phyloP scores from a whole-genome alignment of 2,797 vertebrate species.

The Pseudochromis fuscus region DNA sequence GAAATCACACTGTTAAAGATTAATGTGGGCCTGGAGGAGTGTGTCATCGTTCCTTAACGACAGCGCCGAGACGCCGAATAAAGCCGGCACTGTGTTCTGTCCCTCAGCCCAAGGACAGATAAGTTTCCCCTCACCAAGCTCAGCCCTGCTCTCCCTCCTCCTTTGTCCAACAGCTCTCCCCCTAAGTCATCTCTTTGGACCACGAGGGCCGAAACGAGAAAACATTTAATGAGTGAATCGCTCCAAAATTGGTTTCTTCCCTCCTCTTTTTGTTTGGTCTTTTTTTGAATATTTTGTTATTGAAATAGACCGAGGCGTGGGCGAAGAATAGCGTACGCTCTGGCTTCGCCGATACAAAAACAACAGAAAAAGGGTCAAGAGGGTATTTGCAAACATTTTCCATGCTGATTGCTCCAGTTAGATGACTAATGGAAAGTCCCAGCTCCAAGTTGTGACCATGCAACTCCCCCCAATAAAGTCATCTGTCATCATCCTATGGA shows the following conservation, averaged over 20 bases:
- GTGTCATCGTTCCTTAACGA: slow-evolving; percentile 86
- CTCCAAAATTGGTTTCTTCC: slow-evolving; percentile 53
- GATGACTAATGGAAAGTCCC: slow-evolving; percentile 86
- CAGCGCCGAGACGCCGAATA: slow-evolving; percentile 74
- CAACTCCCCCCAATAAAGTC: slow-evolving; percentile 82
- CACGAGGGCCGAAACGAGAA: slow-evolving; percentile 45
- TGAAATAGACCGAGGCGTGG: slow-evolving; percentile 44
- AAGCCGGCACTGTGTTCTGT: slow-evolving; percentile 83
- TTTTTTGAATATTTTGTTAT: slow-evolving; percentile 53
- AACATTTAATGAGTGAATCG: slow-evolving; percentile 39
- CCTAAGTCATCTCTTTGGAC: slow-evolving; percentile 68
- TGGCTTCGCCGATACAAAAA: slow-evolving; percentile 67
- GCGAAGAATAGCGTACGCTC: slow-evolving; percentile 33
- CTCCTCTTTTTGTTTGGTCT: slow-evolving; percentile 39
- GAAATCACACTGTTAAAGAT: slow-evolving; percentile 85
- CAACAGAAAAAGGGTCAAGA: slow-evolving; percentile 65
- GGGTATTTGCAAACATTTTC: slow-evolving; percentile 79
- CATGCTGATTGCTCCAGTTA: slow-evolving; percentile 77
- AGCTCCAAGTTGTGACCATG: slow-evolving; percentile 73
- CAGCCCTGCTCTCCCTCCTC: slow-evolving; percentile 51
- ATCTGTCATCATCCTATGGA: slow-evolving; percentile 79
- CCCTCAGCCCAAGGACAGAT: slow-evolving; percentile 83
- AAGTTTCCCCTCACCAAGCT: slow-evolving; percentile 76
- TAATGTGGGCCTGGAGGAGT: slow-evolving; percentile 84
- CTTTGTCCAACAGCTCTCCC: slow-evolving; percentile 66